Evolutionary conservation across 2,113 vertebrate species (phyloP), one percentile per base, ranked within the genome.

Genomic region (Phaethornis superciliosus): DNA sequence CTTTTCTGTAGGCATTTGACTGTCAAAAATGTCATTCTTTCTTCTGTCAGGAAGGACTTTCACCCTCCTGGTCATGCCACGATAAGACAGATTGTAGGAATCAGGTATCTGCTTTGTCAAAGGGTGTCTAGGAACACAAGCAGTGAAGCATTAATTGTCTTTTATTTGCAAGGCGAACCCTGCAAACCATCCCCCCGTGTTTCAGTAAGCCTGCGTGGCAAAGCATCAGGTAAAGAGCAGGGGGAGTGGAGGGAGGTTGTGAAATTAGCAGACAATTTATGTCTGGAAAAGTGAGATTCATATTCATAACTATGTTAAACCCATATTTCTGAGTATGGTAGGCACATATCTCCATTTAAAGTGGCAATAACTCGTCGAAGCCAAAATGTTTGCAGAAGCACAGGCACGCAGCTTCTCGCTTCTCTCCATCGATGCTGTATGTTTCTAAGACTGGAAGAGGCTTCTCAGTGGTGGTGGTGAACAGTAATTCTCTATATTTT

Each of bases 211-310:
- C 44, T 56, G 49, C 56, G 9, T 75, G 60, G 85, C 64, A 56
- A 77, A 93, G 44, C 52, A 21, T 60, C 68, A 37, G 90, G 69
- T 93, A 70, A 26, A 6, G 42, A 77, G 76, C 0, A 0, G 24
- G 79, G 55, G 20, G 17, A 44, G 69, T 18, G 70, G 52, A 74
- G 63, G 35, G 65, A 82, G 18, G 16, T 85, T 95, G 76, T 82
- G 91, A 81, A 71, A 86, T 92, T 52, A 93, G 54, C 72, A 84
- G 77, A 13, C 47, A 84, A 14, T 78, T 91, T 88, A 28, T 60
- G 72, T 80, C 60, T 92, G 76, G 72, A 91, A 72, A 90, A 89
- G 47, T 68, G 49, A 95, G 52, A 52, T 90, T 88, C 37, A 5
- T 95, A 58, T 75, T 67, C 52, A 33, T 85, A 90, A 75, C 69